Conservation (phyloP, 2,113 vertebrate species). For the Tetrao urogallus region DNA sequence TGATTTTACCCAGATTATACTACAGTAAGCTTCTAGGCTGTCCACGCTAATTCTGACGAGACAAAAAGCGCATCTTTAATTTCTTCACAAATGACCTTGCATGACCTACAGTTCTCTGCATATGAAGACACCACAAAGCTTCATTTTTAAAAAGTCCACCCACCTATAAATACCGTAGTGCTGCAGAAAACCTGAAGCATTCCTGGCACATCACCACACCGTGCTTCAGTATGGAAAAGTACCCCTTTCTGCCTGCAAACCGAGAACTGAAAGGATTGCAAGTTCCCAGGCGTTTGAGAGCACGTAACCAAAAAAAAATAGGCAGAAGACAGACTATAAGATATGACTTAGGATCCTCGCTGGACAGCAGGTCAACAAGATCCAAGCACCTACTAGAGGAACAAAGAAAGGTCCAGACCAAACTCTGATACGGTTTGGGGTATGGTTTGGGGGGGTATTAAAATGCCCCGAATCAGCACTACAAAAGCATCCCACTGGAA, state of each 20-base stretch:
- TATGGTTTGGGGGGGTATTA: not conserved
- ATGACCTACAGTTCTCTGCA: not conserved
- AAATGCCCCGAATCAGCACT: not conserved
- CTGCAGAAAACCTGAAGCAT: not conserved
- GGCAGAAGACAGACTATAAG: fast-evolving
- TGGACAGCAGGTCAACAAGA: not conserved
- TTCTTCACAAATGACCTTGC: not conserved
- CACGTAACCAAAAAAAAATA: fast-evolving
- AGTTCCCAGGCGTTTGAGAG: not conserved
- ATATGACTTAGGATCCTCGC: not conserved
- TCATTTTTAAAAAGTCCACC: not conserved
- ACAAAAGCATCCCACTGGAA: not conserved
- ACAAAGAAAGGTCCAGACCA: not conserved
- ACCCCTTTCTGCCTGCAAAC: not conserved
- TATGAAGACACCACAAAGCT: not conserved
- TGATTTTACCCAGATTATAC: not conserved
- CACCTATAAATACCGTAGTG: not conserved
- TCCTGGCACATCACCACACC: not conserved
- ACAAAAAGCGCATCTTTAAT: not conserved
- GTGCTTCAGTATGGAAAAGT: not conserved
- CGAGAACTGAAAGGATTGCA: not conserved
- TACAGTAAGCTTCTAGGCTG: not conserved
- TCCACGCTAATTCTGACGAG: not conserved
- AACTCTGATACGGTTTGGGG: fast-evolving
- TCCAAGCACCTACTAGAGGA: fast-evolving